Percentiles rank a stretch among this genome's conserved stretches.
Evolutionary conservation across 2,888 invertebrate species (phyloP).

Genomic region (Agonopterix arenella): DNA sequence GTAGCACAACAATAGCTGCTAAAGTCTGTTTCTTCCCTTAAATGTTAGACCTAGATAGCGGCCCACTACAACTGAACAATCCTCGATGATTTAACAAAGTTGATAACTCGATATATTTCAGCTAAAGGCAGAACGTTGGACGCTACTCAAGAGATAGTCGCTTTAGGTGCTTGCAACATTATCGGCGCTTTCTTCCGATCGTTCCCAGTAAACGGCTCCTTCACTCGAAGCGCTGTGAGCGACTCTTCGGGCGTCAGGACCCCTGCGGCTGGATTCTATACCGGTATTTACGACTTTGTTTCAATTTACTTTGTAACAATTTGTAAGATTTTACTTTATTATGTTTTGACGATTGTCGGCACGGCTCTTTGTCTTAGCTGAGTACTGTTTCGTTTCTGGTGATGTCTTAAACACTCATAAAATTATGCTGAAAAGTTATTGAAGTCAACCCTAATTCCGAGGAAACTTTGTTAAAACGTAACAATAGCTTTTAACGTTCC

Average conservation of each 20-base stretch:
- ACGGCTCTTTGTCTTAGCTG: conserved; percentile 22
- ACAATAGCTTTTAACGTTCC: conserved; percentile 4
- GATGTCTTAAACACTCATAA: conserved; percentile 9
- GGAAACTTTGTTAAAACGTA: conserved; percentile 6
- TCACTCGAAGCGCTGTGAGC: conserved; percentile 86
- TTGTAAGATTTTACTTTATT: conserved; percentile 27
- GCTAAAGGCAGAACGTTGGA: conserved; percentile 83
- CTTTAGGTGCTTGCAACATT: conserved; percentile 85
- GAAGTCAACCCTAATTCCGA: conserved; percentile 15
- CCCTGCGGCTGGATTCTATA: conserved; percentile 84
- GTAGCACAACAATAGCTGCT: too few relatives aligned
- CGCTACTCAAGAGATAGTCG: conserved; percentile 89
- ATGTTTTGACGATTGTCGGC: conserved; percentile 17
- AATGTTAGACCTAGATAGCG: not conserved
- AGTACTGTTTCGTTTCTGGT: conserved; percentile 14
- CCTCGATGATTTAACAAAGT: conserved; percentile 31
- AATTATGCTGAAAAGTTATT: conserved; percentile 10
- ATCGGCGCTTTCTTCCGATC: conserved; percentile 86
- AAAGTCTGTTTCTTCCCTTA: too few relatives aligned
- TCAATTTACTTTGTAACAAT: conserved; percentile 28
- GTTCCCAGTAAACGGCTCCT: conserved; percentile 86
- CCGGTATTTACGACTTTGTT: conserved; percentile 58
- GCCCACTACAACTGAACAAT: conserved; percentile 20
- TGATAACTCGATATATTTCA: conserved; percentile 42
- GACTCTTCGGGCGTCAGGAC: conserved; percentile 87